Percentiles rank a stretch among this genome's conserved stretches.
Evolutionary conservation across 2,797 vertebrate species (phyloP).

Genomic region (Eutrigla gurnardus): DNA sequence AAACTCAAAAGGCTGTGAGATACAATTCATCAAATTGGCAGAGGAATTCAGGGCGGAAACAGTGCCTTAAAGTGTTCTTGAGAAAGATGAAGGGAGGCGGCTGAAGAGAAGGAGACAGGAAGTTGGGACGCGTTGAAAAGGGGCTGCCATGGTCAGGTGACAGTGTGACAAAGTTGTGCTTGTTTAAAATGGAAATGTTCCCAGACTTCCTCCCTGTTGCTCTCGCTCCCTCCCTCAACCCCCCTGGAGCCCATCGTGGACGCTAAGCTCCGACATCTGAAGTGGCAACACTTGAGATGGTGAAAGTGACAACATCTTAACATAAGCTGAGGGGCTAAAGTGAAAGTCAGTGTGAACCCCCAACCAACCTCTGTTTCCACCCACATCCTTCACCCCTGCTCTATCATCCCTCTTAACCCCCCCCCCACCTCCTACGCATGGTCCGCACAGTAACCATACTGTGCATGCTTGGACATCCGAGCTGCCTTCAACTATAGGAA

Average conservation of each 20-base stretch:
- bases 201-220: conserved; percentile 77
- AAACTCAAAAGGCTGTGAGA: conserved; percentile 72
- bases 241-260: conserved; percentile 61
- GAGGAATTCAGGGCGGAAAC: conserved; percentile 66
- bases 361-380: conserved; percentile 68
- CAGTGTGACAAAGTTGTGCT: conserved; percentile 76
- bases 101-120: conserved; percentile 69
- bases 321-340: conserved; percentile 82
- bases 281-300: conserved; percentile 87
- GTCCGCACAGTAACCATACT: conserved; percentile 37
- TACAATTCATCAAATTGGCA: conserved; percentile 71
- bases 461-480: conserved; percentile 36
- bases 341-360: conserved; percentile 75
- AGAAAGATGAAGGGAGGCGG: conserved; percentile 70
- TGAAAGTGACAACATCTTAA: conserved; percentile 88
- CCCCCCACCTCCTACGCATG: conserved; percentile 1
- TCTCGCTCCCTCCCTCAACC: conserved; percentile 51
- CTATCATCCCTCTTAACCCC: conserved; percentile 50
- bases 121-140: conserved; percentile 71
- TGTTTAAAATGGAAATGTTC: conserved; percentile 83
- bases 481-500: conserved; percentile 37
- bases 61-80: conserved; percentile 73
- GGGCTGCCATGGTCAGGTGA: conserved; percentile 72
- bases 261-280: conserved; percentile 85
- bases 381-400: conserved; percentile 62